Base-by-base conservation (phyloP, 2,888 invertebrate species). In the Diogma glabrata region DNA sequence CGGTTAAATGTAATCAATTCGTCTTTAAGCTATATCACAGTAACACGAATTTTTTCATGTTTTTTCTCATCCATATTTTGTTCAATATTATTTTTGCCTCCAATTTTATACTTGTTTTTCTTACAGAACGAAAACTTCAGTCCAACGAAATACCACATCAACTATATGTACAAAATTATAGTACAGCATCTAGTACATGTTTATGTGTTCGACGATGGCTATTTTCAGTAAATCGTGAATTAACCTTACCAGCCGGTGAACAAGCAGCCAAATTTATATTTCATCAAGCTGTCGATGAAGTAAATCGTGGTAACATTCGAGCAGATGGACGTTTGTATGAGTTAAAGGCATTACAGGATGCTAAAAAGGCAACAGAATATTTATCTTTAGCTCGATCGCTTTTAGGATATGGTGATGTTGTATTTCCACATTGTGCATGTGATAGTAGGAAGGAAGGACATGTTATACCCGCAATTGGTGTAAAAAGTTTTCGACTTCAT, bases 151-250 rank as follows among this genome's bases (percentile, higher is more conserved):
- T 91, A 60, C 97, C 97, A 0, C 97, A 99, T 73, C 90, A 93
- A 61, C 76, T 99, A 57, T 99, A 99, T 74, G 94, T 99, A 60
- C 96, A 97, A 73, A 99, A 99, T 73, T 99, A 97, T 67, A 93
- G 93, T 57, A 97, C 97, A 10, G 96, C 97, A 28, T 92, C 93
- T 30, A 89, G 91, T 58, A 93, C 93, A 47, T 99, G 97, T 66
- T 77, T 99, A 45, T 80, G 87, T 54, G 75, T 99, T 45, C 77
- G 89, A 55, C 85, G 87, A 68, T 93, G 92, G 92, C 70, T 92
- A 54, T 93, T 93, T 73, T 81, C 82, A 38, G 72, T 85, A 40
- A 72, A 76, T 55, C 81, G 82, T 56, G 80, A 82, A 63, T 69
- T 85, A 8, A 79, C 81, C 59, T 71, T 82, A 58, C 75, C 76